Conservation (phyloP, 2,888 invertebrate species). For the Chymomyza amoena region DNA sequence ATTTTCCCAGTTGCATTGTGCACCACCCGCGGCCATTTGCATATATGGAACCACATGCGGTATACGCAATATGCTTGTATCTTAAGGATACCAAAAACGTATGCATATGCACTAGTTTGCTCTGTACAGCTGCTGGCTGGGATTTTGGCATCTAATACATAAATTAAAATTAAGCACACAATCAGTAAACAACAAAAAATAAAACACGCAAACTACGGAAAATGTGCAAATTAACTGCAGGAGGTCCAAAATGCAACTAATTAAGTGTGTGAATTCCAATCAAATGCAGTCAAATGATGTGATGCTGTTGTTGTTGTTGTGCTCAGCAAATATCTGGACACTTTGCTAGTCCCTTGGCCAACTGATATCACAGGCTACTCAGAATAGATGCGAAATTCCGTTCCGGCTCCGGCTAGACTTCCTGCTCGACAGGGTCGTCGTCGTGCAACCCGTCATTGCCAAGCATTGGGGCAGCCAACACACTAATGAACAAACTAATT, state of each 20-base stretch:
- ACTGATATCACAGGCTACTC: background rate
- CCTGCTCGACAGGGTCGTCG: background rate
- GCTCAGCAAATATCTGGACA: background rate
- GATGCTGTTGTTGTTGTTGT: background rate
- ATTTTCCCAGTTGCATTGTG: background rate
- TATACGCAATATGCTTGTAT: slow-evolving; percentile 30
- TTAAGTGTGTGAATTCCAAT: slow-evolving; percentile 72
- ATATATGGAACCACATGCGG: background rate
- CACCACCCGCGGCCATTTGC: background rate
- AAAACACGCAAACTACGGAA: no score
- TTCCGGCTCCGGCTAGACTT: background rate
- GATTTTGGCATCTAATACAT: slow-evolving; percentile 10
- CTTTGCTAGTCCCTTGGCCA: background rate
- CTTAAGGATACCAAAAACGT: slow-evolving; percentile 43
- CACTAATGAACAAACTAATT: slow-evolving; percentile 73
- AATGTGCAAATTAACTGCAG: slow-evolving; percentile 49
- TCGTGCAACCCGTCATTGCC: slow-evolving; percentile 13
- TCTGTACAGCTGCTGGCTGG: background rate
- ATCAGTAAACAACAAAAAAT: slow-evolving; percentile 28
- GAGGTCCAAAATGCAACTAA: slow-evolving; percentile 45
- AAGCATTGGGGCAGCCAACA: slow-evolving; percentile 37
- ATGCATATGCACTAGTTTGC: background rate
- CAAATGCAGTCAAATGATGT: slow-evolving; percentile 33
- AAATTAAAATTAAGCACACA: slow-evolving; percentile 25
- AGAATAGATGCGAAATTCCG: background rate